Base-by-base conservation (phyloP, 2,797 vertebrate genomes). In the Chelidonichthys spinosus region DNA sequence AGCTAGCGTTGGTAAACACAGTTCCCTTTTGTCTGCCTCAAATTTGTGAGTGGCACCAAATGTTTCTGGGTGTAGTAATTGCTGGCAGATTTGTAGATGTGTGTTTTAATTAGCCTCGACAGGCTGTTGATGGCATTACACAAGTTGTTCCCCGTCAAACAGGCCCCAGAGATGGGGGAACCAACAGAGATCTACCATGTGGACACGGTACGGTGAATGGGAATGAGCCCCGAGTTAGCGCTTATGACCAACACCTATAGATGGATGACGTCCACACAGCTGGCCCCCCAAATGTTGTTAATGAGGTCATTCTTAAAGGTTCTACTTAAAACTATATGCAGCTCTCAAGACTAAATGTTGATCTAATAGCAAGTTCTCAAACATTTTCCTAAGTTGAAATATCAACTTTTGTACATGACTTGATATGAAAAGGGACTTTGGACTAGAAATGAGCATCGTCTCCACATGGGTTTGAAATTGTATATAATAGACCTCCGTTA, bases 41-140 rank as follows among this genome's bases (percentile, higher is more conserved):
- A 92, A 91, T 89, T 91, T 92, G 88, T 85, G 87, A 93, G 86
- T 87, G 90, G 87, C 85, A 92, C 85, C 81, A 91, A 93, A 93
- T 91, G 92, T 90, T 92, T 86, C 76, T 85, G 84, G 78, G 85
- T 86, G 83, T 82, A 82, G 87, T 94, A 93, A 95, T 92, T 91
- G 90, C 85, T 89, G 91, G 90, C 91, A 91, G 92, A 93, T 94
- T 94, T 93, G 90, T 92, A 84, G 90, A 92, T 87, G 87, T 89
- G 85, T 89, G 89, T 93, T 94, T 93, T 94, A 94, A 95, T 95
- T 93, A 94, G 86, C 79, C 85, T 84, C 82, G 86, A 89, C 90
- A 92, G 88, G 87, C 90, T 86, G 85, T 80, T 88, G 88, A 92
- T 92, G 86, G 80, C 86, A 82, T 87, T 85, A 85, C 84, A 90